Evolutionary conservation across 2,888 invertebrate genomes (phyloP).

Genomic region (Tillus elongatus): DNA sequence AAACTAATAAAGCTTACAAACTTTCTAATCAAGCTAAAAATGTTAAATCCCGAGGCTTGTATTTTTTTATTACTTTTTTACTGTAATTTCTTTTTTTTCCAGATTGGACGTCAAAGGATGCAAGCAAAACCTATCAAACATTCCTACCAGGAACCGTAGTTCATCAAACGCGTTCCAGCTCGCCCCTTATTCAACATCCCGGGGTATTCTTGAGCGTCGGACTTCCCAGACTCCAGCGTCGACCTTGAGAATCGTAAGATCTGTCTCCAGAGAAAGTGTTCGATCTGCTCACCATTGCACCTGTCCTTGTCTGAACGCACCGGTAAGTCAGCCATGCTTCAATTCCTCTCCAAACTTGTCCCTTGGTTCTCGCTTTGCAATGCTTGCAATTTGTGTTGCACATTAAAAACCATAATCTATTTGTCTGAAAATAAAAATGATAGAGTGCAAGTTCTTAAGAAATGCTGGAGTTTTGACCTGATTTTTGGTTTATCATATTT

Average conservation of each 20-base stretch:
- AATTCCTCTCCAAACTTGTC: too few species aligned
- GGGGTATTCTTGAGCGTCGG: slow-evolving; percentile 57
- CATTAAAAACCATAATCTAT: too few species aligned
- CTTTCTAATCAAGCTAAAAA: too few species aligned
- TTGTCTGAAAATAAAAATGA: too few species aligned
- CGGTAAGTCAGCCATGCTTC: slow-evolving; percentile 36
- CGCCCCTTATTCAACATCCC: slow-evolving; percentile 54
- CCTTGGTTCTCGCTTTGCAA: too few species aligned
- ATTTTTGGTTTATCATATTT: too few species aligned
- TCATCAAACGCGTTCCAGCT: slow-evolving; percentile 58
- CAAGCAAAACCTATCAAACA: slow-evolving; percentile 40
- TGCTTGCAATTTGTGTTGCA: too few species aligned
- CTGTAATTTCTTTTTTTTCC: slow-evolving; percentile 19
- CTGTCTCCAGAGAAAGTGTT: slow-evolving; percentile 75
- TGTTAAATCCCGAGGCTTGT: too few species aligned
- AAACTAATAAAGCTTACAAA: too few species aligned
- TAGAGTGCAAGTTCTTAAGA: too few species aligned
- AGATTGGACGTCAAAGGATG: slow-evolving; percentile 43
- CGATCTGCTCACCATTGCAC: slow-evolving; percentile 62
- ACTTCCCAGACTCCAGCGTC: slow-evolving; percentile 74
- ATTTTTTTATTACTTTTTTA: too few species aligned
- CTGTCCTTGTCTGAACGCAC: slow-evolving; percentile 47
- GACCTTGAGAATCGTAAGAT: slow-evolving; percentile 68
- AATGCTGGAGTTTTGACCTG: too few species aligned
- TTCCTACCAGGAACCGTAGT: slow-evolving; percentile 48